Evolutionary conservation across 2,797 vertebrate genomes (phyloP).

Genomic region (Morelia viridis): DNA sequence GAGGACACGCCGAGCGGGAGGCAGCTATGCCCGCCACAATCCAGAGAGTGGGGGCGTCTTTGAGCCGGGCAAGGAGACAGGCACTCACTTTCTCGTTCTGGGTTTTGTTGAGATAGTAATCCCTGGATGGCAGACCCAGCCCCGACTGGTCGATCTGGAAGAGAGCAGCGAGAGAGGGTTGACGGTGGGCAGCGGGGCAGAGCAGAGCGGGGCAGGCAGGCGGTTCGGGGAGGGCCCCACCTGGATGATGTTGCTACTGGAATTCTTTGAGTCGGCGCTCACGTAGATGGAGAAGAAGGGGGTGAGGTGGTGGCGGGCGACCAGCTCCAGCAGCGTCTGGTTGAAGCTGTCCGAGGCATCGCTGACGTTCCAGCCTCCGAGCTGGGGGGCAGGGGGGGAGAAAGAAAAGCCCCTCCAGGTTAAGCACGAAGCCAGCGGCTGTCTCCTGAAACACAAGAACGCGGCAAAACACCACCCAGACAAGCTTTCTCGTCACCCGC

Average conservation of each 20-base stretch:
- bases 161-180: not conserved
- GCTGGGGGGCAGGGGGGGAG: slow-evolving; percentile 68
- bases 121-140: slow-evolving; percentile 88
- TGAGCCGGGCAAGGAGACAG: too few relatives aligned
- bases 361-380: slow-evolving; percentile 92
- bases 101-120: slow-evolving; percentile 97
- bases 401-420: not conserved
- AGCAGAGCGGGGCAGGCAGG: not conserved
- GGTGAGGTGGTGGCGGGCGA: slow-evolving; percentile 82
- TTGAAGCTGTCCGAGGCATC: slow-evolving; percentile 90
- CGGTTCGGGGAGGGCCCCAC: slow-evolving; percentile 64
- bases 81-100: slow-evolving; percentile 89
- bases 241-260: slow-evolving; percentile 96
- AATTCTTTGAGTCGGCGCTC: slow-evolving; percentile 94
- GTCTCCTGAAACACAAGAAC: too few relatives aligned
- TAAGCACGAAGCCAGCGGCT: fast-evolving
- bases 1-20: not conserved
- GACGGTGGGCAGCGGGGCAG: not conserved
- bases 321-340: slow-evolving; percentile 83
- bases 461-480: not conserved
- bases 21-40: not conserved
- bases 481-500: not conserved
- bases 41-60: not conserved
- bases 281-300: slow-evolving; percentile 95
- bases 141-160: slow-evolving; percentile 91